Base-by-base conservation (phyloP, 1,140 invertebrate species). In the Pararge aegeria region DNA sequence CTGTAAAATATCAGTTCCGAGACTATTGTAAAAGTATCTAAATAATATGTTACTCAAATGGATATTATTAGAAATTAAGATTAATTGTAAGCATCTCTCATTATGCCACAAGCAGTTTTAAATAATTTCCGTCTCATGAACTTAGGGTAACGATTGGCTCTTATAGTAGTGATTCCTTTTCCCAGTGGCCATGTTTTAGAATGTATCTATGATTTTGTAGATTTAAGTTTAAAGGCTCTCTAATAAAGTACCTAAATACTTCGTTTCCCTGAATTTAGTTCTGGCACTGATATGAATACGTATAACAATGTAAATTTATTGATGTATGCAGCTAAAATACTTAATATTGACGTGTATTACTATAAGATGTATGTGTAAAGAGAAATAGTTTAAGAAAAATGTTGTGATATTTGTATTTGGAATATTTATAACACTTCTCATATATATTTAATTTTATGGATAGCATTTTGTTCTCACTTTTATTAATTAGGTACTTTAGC, bases 331-430 rank as follows among this genome's bases (percentile, higher is more conserved):
- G 70, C 68, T 75, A 76, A 77, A 79, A 75, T 80, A 84, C 74
- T 80, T 87, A 83, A 82, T 81, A 81, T 84, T 72, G 69, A 80
- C 83, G 80, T 87, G 73, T 82, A 83, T 71, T 84, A 76, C 64
- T 71, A 30, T 79, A 83, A 80, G 80, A 76, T 79, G 65, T 80
- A 82, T 80, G 64, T 89, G 78, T 86, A 89, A 89, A 85, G 78
- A 83, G 64, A 75, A 71, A 70, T 85, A 87, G 70, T 71, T 63
- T 79, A 81, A 84, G 80, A 70, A 75, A 81, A 87, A 86, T 89
- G 80, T 88, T 87, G 83, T 89, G 83, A 89, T 89, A 89, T 86
- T 89, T 89, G 86, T 87, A 89, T 84, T 80, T 89, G 86, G 86
- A 87, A 89, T 89, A 89, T 82, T 86, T 64, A 78, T 83, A 83